Conservation (phyloP, 2,113 vertebrate genomes). For the Dendropsophus ebraccatus region DNA sequence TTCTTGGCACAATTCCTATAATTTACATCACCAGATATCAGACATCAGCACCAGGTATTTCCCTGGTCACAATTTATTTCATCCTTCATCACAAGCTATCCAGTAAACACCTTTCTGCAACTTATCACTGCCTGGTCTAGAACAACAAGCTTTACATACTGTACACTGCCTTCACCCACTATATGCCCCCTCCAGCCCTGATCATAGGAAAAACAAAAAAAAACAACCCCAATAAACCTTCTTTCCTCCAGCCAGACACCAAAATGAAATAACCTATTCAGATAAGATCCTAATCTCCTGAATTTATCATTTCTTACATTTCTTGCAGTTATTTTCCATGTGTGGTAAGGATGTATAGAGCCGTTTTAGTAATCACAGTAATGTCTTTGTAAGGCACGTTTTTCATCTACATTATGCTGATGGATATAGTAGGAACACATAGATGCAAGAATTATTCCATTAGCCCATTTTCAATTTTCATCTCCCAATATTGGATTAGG, state of each 20-base stretch:
- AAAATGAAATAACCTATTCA: neutral
- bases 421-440: constrained; percentile 27
- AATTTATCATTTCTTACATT: neutral
- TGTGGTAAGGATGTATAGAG: neutral
- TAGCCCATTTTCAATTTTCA: constrained; percentile 14
- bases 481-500: constrained; percentile 22
- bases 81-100: neutral
- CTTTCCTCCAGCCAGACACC: neutral
- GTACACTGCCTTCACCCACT: neutral
- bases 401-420: constrained; percentile 33
- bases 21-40: too few relatives aligned
- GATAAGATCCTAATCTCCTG: neutral
- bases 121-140: neutral
- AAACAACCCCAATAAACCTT: neutral
- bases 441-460: constrained; percentile 33
- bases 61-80: neutral
- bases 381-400: constrained; percentile 18
- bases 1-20: too few relatives aligned
- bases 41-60: neutral
- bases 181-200: neutral
- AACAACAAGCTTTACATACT: neutral
- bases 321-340: neutral
- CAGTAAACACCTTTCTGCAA: neutral
- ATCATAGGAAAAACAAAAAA: neutral
- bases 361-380: constrained; percentile 20